Evolutionary conservation across 2,113 vertebrate species (phyloP).

Genomic region (Colaptes auratus): DNA sequence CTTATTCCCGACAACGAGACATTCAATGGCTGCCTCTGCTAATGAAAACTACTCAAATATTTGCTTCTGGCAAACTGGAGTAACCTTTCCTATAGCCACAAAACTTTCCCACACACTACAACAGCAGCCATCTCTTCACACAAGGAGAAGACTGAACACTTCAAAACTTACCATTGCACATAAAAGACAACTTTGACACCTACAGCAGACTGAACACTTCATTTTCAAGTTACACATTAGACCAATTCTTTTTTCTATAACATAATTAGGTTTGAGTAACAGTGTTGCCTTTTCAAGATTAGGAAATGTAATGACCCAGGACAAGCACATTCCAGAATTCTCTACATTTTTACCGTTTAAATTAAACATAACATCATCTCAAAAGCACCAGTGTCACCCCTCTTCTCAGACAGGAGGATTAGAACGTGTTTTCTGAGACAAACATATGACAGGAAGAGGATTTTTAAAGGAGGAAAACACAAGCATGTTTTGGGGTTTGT

Average conservation of each 20-base stretch:
- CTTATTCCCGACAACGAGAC: background rate
- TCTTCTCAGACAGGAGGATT: background rate
- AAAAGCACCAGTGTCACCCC: background rate
- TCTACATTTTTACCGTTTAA: background rate
- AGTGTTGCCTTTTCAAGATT: background rate
- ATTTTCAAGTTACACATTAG: background rate
- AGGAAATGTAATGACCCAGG: background rate
- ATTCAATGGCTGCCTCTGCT: background rate
- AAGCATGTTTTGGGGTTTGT: background rate
- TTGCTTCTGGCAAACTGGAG: background rate
- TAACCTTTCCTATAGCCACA: background rate
- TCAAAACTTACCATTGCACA: background rate
- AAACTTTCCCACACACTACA: background rate
- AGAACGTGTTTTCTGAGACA: background rate
- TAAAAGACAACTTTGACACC: background rate
- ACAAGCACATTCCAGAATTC: background rate
- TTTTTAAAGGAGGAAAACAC: background rate
- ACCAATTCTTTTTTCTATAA: background rate
- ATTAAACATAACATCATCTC: background rate
- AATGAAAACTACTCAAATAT: accelerated
- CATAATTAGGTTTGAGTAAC: background rate
- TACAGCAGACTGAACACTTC: background rate
- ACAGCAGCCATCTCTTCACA: background rate
- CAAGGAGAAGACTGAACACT: background rate
- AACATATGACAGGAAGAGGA: background rate